Percentiles rank a stretch among this genome's conserved stretches.
These are phyloP conservation scores for Atherix ibis DNA, from an alignment of 2,888 invertebrate genomes.

Conservation along the genomic window DNA sequence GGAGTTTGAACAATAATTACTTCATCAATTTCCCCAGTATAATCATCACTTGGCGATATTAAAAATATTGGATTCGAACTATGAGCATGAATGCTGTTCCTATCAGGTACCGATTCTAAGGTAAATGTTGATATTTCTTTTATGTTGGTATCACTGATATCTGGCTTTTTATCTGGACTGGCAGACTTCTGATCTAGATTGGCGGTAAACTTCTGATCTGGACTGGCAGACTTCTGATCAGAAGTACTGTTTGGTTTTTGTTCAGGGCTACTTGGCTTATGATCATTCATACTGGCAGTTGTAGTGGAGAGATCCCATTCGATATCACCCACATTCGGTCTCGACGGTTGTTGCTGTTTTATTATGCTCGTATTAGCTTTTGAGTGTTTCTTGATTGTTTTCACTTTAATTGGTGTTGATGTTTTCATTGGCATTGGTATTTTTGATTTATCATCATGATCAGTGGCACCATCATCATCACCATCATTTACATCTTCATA, in stretches of 20 bases:
- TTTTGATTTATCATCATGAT: slow-evolving; percentile 7
- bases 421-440: slow-evolving; percentile 12
- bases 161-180: background rate
- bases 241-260: background rate
- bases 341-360: slow-evolving; percentile 6
- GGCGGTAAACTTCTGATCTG: background rate
- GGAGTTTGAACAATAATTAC: slow-evolving; percentile 5
- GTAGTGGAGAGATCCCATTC: slow-evolving; percentile 21
- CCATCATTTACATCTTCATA: slow-evolving; percentile 1
- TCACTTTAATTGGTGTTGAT: slow-evolving; percentile 30
- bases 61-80: slow-evolving; percentile 6
- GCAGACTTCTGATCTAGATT: background rate
- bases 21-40: slow-evolving; percentile 2
- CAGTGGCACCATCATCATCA: background rate
- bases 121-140: slow-evolving; percentile 8
- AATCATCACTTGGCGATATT: slow-evolving; percentile 6
- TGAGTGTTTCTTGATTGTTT: slow-evolving; percentile 36
- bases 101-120: slow-evolving; percentile 4
- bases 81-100: background rate
- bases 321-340: slow-evolving; percentile 23
- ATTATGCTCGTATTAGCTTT: slow-evolving; percentile 16
- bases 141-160: slow-evolving; percentile 2
- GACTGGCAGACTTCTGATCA: background rate
- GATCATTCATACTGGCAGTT: slow-evolving; percentile 11
- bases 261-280: slow-evolving; percentile 12